Evolutionary conservation across 2,888 invertebrate species (phyloP), one percentile per base, ranked within the genome.

Genomic region (Pachycephus smyrnensis): DNA sequence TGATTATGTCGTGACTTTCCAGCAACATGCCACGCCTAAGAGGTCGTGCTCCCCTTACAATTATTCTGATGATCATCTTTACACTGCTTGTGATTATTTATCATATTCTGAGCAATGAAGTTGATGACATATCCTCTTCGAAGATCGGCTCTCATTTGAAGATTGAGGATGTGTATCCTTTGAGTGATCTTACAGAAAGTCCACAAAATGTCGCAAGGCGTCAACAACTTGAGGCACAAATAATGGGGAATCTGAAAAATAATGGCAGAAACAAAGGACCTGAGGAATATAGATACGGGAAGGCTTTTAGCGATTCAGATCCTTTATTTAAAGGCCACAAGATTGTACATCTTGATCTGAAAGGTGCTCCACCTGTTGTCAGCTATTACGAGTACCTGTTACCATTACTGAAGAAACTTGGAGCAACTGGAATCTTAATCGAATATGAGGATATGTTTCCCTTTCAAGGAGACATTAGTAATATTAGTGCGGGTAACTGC

Each of bases 381-480:
- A 88, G 91, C 0, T 96, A 95, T 86, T 93, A 94, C 79, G 89
- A 92, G 76, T 91, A 93, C 12, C 84, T 97, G 0, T 93, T 97
- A 78, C 94, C 94, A 0, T 90, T 94, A 79, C 88, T 96, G 12
- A 93, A 92, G 75, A 92, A 92, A 35, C 88, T 95, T 69, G 95
- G 96, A n/a, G 96, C 95, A 0, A 97, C 95, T 35, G 97, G 96
- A 0, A 88, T 97, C 23, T 92, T 97, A 6, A 92, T 97, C 68
- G 97, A 97, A 88, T 97, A 97, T 89, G 97, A 97, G 90, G 97
- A 97, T 86, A 97, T 96, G 95, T 97, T 97, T 91, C 97, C 97
- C 0, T 97, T 95, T 89, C 90, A 92, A 55, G 95, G 94, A 0
- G 89, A 88, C 11, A 90, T 96, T 11, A 90, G 89, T 37, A 94